Conservation (phyloP, 2,888 invertebrate genomes). For the Brachylomia viminalis region DNA sequence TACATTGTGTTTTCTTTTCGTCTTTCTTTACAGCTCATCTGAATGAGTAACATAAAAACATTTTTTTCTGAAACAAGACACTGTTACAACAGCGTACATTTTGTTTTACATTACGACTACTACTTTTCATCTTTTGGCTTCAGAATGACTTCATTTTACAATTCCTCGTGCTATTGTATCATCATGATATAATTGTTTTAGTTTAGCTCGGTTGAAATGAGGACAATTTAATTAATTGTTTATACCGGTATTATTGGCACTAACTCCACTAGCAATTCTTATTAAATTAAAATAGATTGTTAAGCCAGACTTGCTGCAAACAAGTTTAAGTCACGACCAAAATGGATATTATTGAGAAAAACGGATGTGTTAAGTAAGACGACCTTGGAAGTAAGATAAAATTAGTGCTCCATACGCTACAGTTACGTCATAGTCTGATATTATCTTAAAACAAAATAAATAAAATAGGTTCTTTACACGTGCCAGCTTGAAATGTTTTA, state of each 20-base stretch:
- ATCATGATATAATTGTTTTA: conserved; percentile 53
- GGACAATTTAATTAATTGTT: conserved; percentile 12
- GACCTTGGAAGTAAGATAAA: conserved; percentile 37
- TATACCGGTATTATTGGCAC: conserved; percentile 10
- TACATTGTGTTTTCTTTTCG: conserved; percentile 39
- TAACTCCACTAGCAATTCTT: not conserved
- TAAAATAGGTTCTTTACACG: conserved; percentile 14
- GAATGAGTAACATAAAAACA: conserved; percentile 42
- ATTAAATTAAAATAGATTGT: conserved; percentile 25
- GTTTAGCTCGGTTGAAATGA: conserved; percentile 25
- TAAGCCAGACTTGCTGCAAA: conserved; percentile 1
- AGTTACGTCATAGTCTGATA: conserved; percentile 45
- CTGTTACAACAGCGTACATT: conserved; percentile 59
- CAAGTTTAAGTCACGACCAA: conserved; percentile 26
- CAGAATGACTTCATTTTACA: conserved; percentile 44
- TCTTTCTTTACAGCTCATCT: conserved; percentile 44
- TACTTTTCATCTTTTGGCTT: conserved; percentile 43
- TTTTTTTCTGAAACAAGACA: conserved; percentile 59
- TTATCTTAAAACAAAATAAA: conserved; percentile 30
- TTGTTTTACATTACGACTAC: conserved; percentile 50
- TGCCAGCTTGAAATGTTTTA: conserved; percentile 13
- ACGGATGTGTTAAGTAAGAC: conserved; percentile 46
- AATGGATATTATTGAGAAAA: conserved; percentile 38
- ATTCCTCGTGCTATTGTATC: conserved; percentile 46
- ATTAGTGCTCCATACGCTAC: conserved; percentile 13